Conservation (phyloP, 2,797 vertebrate genomes). For the Bradypus variegatus region DNA sequence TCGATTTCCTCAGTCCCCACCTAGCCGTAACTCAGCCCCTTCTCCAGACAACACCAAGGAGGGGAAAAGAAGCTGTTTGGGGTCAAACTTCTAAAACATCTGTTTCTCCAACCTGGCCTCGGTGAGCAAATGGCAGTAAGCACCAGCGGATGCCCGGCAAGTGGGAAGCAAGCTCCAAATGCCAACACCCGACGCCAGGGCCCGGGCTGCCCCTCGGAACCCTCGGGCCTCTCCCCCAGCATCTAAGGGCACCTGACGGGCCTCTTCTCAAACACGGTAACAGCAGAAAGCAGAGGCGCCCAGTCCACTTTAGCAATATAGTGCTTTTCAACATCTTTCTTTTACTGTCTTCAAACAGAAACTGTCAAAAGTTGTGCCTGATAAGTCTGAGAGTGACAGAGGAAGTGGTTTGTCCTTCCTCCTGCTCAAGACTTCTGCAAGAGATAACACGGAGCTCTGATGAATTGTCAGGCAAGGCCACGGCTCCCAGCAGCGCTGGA, state of each 20-base stretch:
- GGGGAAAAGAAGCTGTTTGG: background rate
- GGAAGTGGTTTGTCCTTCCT: slow-evolving; percentile 63
- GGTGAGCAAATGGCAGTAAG: background rate
- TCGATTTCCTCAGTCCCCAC: background rate
- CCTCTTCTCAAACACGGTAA: background rate
- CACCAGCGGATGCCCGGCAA: background rate
- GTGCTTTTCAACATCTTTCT: background rate
- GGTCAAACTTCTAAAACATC: background rate
- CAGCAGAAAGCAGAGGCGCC: background rate
- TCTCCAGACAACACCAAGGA: background rate
- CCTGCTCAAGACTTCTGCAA: slow-evolving; percentile 24
- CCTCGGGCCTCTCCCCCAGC: rapidly evolving
- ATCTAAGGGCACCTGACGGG: rapidly evolving
- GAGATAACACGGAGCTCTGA: slow-evolving; percentile 13
- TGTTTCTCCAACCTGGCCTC: background rate
- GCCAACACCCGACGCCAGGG: background rate
- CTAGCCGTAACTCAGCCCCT: background rate
- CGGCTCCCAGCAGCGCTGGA: background rate
- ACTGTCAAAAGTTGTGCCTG: slow-evolving; percentile 37
- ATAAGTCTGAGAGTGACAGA: slow-evolving; percentile 50
- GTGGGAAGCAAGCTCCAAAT: background rate
- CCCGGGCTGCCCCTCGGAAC: rapidly evolving
- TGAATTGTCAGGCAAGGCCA: background rate
- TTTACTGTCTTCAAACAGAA: slow-evolving; percentile 49
- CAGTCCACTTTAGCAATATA: background rate